phyloP scores from a whole-genome alignment of 2,797 vertebrate genomes.

The Pteropus rufus region DNA sequence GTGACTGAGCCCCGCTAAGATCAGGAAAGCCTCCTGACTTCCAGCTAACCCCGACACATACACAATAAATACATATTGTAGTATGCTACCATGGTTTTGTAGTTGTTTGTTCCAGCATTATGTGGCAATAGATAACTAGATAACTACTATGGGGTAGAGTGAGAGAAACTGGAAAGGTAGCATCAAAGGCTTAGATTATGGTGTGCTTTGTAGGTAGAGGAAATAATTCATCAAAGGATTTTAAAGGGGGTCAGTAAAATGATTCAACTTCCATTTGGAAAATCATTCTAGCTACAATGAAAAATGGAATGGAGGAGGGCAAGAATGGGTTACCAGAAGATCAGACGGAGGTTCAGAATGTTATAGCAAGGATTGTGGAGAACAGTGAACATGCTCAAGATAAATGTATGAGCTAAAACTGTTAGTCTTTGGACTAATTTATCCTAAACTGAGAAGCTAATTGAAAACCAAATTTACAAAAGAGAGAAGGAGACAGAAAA shows the following conservation, averaged over 20 bases:
- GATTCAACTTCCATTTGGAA: slow-evolving; percentile 3
- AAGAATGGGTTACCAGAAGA: not conserved
- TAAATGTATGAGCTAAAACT: not conserved
- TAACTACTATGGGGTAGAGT: not conserved
- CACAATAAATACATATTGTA: not conserved
- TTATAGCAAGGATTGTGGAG: not conserved
- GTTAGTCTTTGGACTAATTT: not conserved
- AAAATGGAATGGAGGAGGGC: not conserved
- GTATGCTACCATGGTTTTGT: not conserved
- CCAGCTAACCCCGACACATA: not conserved
- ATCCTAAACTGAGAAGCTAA: not conserved
- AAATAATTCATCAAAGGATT: slow-evolving; percentile 4
- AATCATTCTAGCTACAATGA: not conserved
- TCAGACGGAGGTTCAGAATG: not conserved
- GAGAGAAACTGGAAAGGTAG: not conserved
- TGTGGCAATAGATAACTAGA: not conserved
- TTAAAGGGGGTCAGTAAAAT: not conserved
- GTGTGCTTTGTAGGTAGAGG: not conserved
- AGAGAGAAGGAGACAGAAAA: not conserved
- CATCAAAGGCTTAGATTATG: not conserved
- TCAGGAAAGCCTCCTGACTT: not conserved
- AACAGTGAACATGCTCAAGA: not conserved
- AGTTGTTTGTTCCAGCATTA: not conserved
- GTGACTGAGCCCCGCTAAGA: not conserved
- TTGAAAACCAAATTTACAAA: not conserved